Percentiles rank a stretch among this genome's conserved stretches.
phyloP scores from a whole-genome alignment of 64 coral and sea anemone genomes.

The Dendrophyllia cribrosa region DNA sequence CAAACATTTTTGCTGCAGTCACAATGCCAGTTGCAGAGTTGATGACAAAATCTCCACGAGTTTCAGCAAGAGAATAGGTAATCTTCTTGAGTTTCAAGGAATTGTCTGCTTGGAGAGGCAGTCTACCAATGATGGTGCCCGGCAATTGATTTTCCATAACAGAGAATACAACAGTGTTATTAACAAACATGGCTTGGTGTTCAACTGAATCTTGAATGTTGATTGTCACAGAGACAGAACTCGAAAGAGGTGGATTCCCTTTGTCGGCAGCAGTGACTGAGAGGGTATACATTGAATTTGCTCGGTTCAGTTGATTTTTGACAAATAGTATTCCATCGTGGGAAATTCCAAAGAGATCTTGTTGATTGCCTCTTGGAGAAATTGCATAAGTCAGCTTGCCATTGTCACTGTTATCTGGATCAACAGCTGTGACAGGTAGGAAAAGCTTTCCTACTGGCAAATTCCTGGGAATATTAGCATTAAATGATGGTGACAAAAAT shows the following conservation, averaged over 20 bases:
- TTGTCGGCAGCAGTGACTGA: conserved; percentile 67
- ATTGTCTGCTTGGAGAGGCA: conserved; percentile 40
- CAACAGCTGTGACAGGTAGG: conserved; percentile 65
- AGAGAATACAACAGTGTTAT: conserved; percentile 82
- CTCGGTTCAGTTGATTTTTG: conserved; percentile 71
- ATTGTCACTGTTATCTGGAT: conserved; percentile 81
- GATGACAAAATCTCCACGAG: conserved; percentile 64
- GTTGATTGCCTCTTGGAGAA: conserved; percentile 62
- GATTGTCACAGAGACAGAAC: conserved; percentile 62
- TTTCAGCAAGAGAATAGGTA: conserved; percentile 57
- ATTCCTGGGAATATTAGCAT: conserved; percentile 69
- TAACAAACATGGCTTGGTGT: conserved; percentile 75
- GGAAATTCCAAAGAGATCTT: conserved; percentile 80
- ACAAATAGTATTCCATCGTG: conserved; percentile 79
- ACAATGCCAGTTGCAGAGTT: conserved; percentile 65
- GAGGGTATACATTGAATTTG: conserved; percentile 55
- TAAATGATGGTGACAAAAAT: conserved; percentile 62
- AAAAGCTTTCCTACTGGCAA: conserved; percentile 73
- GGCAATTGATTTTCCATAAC: conserved; percentile 76
- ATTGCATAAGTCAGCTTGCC: conserved; percentile 74
- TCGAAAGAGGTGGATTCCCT: conserved; percentile 70
- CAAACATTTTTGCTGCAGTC: conserved; percentile 55
- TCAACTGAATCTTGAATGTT: conserved; percentile 79
- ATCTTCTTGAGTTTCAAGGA: conserved; percentile 62
- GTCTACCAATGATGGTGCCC: conserved; percentile 62